phyloP scores from a whole-genome alignment of 2,797 vertebrate species.

The Geotrypetes seraphini region DNA sequence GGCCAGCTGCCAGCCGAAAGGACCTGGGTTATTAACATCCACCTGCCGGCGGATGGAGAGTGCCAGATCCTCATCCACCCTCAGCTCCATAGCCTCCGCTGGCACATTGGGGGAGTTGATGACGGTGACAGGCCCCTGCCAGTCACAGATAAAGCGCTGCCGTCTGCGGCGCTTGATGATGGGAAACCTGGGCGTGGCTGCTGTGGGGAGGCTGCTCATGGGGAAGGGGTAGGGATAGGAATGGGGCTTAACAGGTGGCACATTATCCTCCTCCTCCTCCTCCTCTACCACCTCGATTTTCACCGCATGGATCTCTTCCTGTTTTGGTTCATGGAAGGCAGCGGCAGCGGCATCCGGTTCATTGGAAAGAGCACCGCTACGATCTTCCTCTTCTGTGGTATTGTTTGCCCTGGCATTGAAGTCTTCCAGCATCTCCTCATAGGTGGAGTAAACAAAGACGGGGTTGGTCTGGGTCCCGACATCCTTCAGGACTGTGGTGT shows the following conservation, averaged over 20 bases:
- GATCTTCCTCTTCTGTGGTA: neutral
- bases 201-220: neutral
- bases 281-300: neutral
- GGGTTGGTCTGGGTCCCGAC: neutral
- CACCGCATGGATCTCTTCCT: neutral
- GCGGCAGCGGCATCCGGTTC: neutral
- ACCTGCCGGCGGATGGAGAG: constrained; percentile 7
- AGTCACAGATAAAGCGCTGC: constrained; percentile 10
- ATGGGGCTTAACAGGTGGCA: neutral
- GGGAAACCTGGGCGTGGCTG: neutral
- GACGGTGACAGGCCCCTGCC: neutral
- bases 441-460: neutral
- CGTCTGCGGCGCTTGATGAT: neutral
- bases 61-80: constrained; percentile 6
- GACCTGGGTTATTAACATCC: constrained; percentile 5
- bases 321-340: neutral
- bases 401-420: neutral
- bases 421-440: constrained; percentile 1
- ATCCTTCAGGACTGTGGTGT: neutral
- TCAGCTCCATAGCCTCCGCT: neutral
- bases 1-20: constrained; percentile 8
- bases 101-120: constrained; percentile 3
- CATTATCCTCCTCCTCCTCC: constrained; percentile 1
- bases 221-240: neutral
- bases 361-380: neutral